A percentile compares a stretch with the other conserved stretches of the same genome.
Evolutionary conservation across 2,797 vertebrate species (phyloP).

Genomic region (Myripristis murdjan): DNA sequence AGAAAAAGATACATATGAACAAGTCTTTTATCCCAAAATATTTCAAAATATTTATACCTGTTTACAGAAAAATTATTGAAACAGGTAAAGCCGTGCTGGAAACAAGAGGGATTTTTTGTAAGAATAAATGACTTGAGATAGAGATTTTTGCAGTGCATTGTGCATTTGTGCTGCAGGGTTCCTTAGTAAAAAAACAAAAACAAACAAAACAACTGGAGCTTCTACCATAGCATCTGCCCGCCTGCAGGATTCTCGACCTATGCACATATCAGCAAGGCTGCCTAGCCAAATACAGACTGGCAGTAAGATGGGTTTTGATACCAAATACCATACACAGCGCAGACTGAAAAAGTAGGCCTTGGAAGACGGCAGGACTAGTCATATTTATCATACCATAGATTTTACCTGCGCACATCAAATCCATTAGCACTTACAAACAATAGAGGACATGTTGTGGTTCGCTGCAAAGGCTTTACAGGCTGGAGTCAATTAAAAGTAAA

Average conservation of each 20-base stretch:
- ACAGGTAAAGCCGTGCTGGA: too few relatives aligned
- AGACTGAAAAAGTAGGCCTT: background rate
- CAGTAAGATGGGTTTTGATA: slow-evolving; percentile 28
- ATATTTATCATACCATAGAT: background rate
- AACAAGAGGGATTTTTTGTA: too few relatives aligned
- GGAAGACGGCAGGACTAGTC: background rate
- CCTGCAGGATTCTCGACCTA: background rate
- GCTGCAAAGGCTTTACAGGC: background rate
- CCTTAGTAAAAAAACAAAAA: too few relatives aligned
- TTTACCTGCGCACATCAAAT: slow-evolving; percentile 2
- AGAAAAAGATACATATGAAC: too few relatives aligned
- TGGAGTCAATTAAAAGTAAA: slow-evolving; percentile 24
- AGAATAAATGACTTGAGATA: too few relatives aligned
- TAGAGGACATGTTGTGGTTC: slow-evolving; percentile 15
- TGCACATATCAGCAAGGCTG: background rate
- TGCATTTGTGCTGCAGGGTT: background rate
- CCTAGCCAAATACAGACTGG: slow-evolving; percentile 19
- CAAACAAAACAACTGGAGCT: background rate
- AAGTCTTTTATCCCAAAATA: too few relatives aligned
- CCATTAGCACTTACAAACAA: slow-evolving; percentile 5
- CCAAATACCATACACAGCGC: slow-evolving; percentile 3
- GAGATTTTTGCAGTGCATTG: too few relatives aligned
- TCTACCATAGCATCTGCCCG: background rate
- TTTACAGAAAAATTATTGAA: too few relatives aligned
- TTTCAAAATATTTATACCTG: too few relatives aligned